These are phyloP conservation scores for Ophiothrix spiculata DNA, from an alignment of 35 echinoderm and acorn worm genomes.

Conservation along the genomic window DNA sequence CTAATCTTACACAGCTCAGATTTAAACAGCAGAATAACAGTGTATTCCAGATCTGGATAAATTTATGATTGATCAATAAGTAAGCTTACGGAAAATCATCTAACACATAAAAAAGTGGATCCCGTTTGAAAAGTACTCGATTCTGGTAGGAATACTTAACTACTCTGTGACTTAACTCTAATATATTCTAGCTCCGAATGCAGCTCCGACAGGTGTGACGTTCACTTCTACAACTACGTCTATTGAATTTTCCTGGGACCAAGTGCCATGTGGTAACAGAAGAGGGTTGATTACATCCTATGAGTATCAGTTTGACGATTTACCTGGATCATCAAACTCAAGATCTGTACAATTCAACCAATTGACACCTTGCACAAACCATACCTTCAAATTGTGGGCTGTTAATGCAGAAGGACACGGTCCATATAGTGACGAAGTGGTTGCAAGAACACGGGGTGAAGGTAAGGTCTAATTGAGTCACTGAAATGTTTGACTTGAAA, in stretches of 20 bases:
- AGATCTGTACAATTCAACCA: background rate
- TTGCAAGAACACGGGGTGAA: background rate
- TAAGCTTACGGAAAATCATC: too few relatives aligned
- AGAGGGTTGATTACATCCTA: background rate
- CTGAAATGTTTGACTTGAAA: background rate
- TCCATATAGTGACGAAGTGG: background rate
- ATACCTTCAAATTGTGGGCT: background rate
- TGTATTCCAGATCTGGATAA: too few relatives aligned
- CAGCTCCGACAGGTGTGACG: background rate
- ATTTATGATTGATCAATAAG: too few relatives aligned
- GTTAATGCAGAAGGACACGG: background rate
- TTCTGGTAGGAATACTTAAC: too few relatives aligned
- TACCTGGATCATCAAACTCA: background rate
- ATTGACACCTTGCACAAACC: background rate
- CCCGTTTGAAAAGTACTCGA: too few relatives aligned
- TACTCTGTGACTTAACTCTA: too few relatives aligned
- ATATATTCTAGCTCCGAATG: background rate
- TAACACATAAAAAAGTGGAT: too few relatives aligned
- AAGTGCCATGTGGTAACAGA: too few relatives aligned
- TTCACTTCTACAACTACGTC: background rate
- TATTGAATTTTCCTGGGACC: background rate
- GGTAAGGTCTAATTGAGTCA: background rate
- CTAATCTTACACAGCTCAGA: too few relatives aligned
- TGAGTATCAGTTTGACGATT: background rate
- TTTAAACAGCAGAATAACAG: too few relatives aligned